Evolutionary conservation across 2,888 invertebrate species (phyloP), one percentile per base, ranked within the genome.

Genomic region (Hedya salicella): DNA sequence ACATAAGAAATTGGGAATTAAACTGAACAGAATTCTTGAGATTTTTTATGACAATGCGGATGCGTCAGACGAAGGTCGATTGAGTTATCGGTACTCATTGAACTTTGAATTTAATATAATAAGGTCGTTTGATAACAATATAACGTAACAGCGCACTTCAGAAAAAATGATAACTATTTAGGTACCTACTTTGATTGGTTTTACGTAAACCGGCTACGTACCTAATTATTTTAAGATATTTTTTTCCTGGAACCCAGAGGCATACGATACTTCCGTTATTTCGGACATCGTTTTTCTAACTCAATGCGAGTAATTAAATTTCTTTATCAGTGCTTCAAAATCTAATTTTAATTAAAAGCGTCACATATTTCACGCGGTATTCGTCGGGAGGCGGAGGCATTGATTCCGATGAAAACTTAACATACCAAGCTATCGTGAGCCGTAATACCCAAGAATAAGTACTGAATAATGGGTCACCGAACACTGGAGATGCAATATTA

Each of bases 281-380:
- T 75, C 77, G 72, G 75, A 79, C 77, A 74, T 75, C 72, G 75
- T 76, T 78, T 81, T 82, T 85, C 80, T 87, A 89, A 84, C 78
- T 77, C 78, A 74, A 76, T 78, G 78, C 77, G 73, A 84, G 82
- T 87, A 88, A 91, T 91, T 89, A 86, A 88, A 88, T 85, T 83
- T 82, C 75, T 78, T 90, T 92, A 92, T 92, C 91, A 83, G 78
- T 75, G 71, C 78, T 79, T 85, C 80, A 75, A 81, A 84, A 91
- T 91, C 92, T 86, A 87, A 86, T 90, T 91, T 91, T 91, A 92
- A 91, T 92, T 91, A 91, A 91, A 90, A 85, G 83, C 86, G 88
- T 89, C 91, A 91, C 88, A 91, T 91, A 91, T 89, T 88, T 91
- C 88, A 91, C 86, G 86, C 80, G 78, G 80, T 86, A 88, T 91